phyloP scores from a whole-genome alignment of 2,888 invertebrate species.

The Drymonia ruficornis region DNA sequence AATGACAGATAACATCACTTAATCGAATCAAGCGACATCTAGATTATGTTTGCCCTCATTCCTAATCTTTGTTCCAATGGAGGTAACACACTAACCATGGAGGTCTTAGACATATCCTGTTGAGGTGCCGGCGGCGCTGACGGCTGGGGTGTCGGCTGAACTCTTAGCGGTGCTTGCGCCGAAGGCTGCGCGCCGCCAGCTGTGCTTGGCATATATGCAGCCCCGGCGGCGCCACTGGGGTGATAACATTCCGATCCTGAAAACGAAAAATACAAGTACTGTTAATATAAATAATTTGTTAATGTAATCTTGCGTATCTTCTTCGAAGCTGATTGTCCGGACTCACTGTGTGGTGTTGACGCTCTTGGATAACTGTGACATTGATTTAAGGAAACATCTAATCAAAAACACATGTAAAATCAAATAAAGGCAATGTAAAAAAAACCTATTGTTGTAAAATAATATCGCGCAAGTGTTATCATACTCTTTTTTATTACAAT shows the following conservation, averaged over 20 bases:
- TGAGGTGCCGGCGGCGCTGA: conserved; percentile 73
- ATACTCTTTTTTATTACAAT: too few relatives aligned
- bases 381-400: conserved; percentile 66
- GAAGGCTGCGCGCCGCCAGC: conserved; percentile 62
- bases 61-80: too few relatives aligned
- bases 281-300: neutral
- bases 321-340: conserved; percentile 14
- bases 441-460: neutral
- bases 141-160: conserved; percentile 68
- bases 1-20: too few relatives aligned
- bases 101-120: conserved; percentile 72
- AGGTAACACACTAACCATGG: conserved; percentile 56
- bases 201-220: conserved; percentile 63
- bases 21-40: too few relatives aligned
- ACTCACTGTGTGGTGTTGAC: conserved; percentile 82
- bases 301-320: neutral
- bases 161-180: conserved; percentile 62
- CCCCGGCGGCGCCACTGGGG: conserved; percentile 62
- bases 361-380: conserved; percentile 77
- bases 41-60: too few relatives aligned
- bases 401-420: neutral
- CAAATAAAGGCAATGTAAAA: neutral
- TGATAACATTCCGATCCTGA: conserved; percentile 78
- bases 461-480: neutral
- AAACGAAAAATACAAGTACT: conserved; percentile 17